These are phyloP conservation scores for Cassiopea xamachana DNA, from an alignment of 30 jellyfish, hydroid and myxozoan species.

Conservation along the genomic window DNA sequence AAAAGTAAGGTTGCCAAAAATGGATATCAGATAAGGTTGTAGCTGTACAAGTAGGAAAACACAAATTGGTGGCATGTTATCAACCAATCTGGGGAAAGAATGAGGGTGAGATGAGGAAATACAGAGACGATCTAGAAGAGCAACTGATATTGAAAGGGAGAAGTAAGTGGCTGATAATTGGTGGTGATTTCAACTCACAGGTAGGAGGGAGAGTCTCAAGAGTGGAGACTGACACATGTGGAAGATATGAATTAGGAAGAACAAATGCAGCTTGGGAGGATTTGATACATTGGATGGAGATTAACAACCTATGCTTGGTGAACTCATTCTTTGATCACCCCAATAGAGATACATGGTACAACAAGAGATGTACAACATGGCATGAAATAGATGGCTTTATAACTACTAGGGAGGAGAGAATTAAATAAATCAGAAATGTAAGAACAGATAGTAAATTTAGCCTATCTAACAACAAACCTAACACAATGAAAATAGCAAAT, in stretches of 20 bases:
- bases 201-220: no score
- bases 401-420: background rate
- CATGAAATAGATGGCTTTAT: background rate
- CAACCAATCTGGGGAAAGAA: no score
- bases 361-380: background rate
- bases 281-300: conserved; percentile 1
- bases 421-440: background rate
- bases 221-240: no score
- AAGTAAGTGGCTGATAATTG: no score
- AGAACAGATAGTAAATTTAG: background rate
- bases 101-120: no score
- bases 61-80: no score
- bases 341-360: background rate
- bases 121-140: no score
- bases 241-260: background rate
- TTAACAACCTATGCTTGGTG: background rate
- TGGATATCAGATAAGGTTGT: no score
- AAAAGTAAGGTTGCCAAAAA: no score
- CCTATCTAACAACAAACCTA: background rate
- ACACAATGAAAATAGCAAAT: background rate
- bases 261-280: conserved; percentile 6
- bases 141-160: no score
- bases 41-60: no score
- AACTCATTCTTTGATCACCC: conserved; percentile 6
- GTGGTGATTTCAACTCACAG: no score